Base-by-base conservation (phyloP, 2,113 vertebrate genomes). In the Amphiprion ocellaris region DNA sequence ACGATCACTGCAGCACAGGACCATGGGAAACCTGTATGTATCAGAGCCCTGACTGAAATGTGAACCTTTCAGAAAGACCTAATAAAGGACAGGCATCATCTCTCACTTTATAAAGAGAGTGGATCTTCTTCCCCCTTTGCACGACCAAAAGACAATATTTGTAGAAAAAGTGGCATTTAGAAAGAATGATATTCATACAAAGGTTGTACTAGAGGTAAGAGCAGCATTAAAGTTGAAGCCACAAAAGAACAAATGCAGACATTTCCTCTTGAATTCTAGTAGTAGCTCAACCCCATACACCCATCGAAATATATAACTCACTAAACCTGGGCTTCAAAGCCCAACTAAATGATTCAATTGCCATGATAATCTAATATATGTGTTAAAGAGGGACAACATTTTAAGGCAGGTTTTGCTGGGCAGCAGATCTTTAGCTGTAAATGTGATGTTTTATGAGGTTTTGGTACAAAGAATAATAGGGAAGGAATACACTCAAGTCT, bases 131-230 rank as follows among this genome's bases (percentile, higher is more conserved):
- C 66, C 50, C 62, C 24, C 16, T 81, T 91, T 82, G 80, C 75
- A 77, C 15, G 65, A 88, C 78, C 80, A 81, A 86, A 87, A 83
- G 73, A 88, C 67, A 78, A 73, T 74, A 85, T 84, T 82, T 54
- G 74, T 69, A 77, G 76, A 81, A 81, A 87, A 73, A 56, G 73
- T 85, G 78, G 79, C 81, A 82, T 70, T 91, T 87, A 81, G 75
- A 86, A 89, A 86, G 74, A 26, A 79, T 75, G 69, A 77, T 65
- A 81, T 68, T 61, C 61, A 77, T 66, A 69, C 39, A 72, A 12
- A 68, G 68, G 63, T 44, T 84, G 47, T 55, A 59, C 28, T 26
- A 41, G 26, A 83, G 60, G 60, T 68, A 74, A 65, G 61, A 37
- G 56, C 33, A 17, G 33, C 61, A 79, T 59, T 66, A 61, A 81